Base-by-base conservation (phyloP, 2,888 invertebrate genomes). In the Nowickia ferox region DNA sequence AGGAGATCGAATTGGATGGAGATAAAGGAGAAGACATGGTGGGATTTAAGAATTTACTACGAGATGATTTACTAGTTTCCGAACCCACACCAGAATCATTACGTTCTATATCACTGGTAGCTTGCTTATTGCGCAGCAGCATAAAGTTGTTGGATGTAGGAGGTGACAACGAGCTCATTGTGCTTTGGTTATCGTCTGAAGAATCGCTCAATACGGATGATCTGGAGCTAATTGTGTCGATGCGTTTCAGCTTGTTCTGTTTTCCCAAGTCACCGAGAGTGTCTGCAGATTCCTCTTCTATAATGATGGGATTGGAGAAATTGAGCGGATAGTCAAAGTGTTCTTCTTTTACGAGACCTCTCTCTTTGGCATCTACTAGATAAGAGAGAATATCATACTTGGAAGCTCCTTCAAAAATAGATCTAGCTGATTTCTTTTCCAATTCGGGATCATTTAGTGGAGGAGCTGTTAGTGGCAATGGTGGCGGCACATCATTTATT, bases 51-150 rank as follows among this genome's bases (percentile, higher is more conserved):
- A 95, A 94, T 91, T 95, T 94, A 91, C 96, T 96, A 89, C 97
- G 94, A 78, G 97, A 96, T 79, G 96, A 96, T 92, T 97, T 97
- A 91, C 97, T 97, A 9, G 97, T 97, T 92, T 98, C 98, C 5
- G 97, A 97, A 68, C 98, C 98, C 2, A 98, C 97, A 2, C 98
- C 98, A 19, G 97, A 98, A 92, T 97, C 98, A 90, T 97, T 98
- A 87, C 98, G 94, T 93, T 98, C 98, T 88, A 98, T 96, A 92
- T 97, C 97, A 80, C 90, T 91, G n/a, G 89, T 87, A 6, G 89
- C 79, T 89, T 95, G 95, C 88, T 95, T 95, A 15, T 93, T 90
- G 8, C 88, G 87, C 30, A 88, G 22, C 9, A 86, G 51, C 42
- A 90, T 88, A 38, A 90, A 91, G 17, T 79, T 84, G 40, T 78